phyloP scores from a whole-genome alignment of 2,888 invertebrate genomes.

The Dioctria rufipes region DNA sequence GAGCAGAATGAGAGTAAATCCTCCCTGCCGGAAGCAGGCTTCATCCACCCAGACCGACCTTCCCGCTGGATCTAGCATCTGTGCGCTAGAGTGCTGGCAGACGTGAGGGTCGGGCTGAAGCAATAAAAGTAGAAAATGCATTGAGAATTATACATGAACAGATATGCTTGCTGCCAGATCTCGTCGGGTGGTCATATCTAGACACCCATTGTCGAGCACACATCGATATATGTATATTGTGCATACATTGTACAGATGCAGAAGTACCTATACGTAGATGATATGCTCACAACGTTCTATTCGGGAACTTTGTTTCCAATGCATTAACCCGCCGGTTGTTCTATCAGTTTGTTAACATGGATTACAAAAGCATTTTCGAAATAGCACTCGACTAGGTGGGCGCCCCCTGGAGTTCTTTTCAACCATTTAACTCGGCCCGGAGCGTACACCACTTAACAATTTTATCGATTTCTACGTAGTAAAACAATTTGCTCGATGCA shows the following conservation, averaged over 20 bases:
- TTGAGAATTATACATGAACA: conserved; percentile 42
- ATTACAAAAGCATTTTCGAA: conserved; percentile 50
- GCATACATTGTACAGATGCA: not conserved
- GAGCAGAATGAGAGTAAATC: not conserved
- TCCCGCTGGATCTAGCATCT: not conserved
- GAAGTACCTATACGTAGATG: not conserved
- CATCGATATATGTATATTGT: too few relatives aligned
- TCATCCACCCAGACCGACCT: not conserved
- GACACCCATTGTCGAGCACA: too few relatives aligned
- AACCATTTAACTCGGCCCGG: conserved; percentile 32
- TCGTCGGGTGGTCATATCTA: too few relatives aligned
- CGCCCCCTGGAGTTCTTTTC: conserved; percentile 27
- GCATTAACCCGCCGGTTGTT: conserved; percentile 49
- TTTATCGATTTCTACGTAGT: conserved; percentile 48
- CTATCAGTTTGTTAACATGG: conserved; percentile 53
- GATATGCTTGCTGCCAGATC: not conserved
- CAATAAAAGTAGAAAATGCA: conserved; percentile 33
- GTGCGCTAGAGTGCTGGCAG: not conserved
- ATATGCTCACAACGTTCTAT: conserved; percentile 41
- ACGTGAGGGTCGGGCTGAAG: not conserved
- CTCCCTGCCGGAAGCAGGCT: not conserved
- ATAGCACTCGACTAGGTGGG: conserved; percentile 25
- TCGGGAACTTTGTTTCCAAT: conserved; percentile 49
- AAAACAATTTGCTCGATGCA: conserved; percentile 36
- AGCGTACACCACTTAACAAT: conserved; percentile 44